Percentiles rank a stretch among this genome's conserved stretches.
These are phyloP conservation scores for Corythaeola cristata DNA, from an alignment of 2,113 vertebrate species.

Conservation along the genomic window DNA sequence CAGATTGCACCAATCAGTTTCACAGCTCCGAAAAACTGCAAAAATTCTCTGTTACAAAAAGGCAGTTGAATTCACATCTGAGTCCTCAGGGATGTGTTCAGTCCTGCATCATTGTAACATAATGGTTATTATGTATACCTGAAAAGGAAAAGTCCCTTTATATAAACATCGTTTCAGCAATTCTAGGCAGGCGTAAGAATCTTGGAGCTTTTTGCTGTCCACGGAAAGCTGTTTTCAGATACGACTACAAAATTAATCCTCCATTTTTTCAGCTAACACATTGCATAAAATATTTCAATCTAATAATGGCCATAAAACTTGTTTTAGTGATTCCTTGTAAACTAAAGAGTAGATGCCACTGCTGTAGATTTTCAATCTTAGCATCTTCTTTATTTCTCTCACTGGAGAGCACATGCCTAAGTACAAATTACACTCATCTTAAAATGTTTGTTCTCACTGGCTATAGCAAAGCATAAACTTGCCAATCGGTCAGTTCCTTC, in stretches of 20 bases:
- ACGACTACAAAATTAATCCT: not conserved
- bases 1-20: not conserved
- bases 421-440: not conserved
- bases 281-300: not conserved
- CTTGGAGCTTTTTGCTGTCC: not conserved
- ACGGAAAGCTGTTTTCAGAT: not conserved
- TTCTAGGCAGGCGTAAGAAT: not conserved
- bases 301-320: not conserved
- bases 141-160: not conserved
- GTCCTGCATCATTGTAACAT: not conserved
- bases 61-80: not conserved
- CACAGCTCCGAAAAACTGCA: not conserved
- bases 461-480: not conserved
- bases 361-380: not conserved
- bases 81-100: not conserved
- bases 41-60: not conserved
- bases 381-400: not conserved
- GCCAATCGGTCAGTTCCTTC: not conserved
- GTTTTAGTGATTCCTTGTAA: not conserved
- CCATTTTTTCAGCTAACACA: not conserved
- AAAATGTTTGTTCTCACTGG: not conserved
- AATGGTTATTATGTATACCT: not conserved
- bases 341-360: not conserved
- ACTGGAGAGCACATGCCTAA: not conserved
- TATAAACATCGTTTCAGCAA: not conserved